phyloP scores from a whole-genome alignment of 2,888 invertebrate species.

The Lepas anatifera region DNA sequence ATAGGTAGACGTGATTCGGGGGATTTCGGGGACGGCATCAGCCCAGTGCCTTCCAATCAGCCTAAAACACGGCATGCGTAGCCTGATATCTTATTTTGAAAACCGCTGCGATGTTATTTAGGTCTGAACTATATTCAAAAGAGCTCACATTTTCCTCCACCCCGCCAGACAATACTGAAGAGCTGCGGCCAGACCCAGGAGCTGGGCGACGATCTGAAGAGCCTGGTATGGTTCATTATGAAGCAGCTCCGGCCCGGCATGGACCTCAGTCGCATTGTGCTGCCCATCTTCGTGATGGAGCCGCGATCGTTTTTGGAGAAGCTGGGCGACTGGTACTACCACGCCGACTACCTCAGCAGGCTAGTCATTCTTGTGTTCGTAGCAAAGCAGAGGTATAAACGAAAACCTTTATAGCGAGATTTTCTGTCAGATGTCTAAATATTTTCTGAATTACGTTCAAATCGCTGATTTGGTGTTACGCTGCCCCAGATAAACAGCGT shows the following conservation, averaged over 20 bases:
- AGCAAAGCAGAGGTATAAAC: too few relatives aligned
- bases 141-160: too few relatives aligned
- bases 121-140: background rate
- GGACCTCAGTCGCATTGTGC: slow-evolving; percentile 84
- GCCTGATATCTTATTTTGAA: background rate
- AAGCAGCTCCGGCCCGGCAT: slow-evolving; percentile 91
- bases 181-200: slow-evolving; percentile 79
- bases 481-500: too few relatives aligned
- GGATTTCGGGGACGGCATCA: too few relatives aligned
- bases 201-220: slow-evolving; percentile 87
- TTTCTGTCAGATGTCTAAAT: too few relatives aligned
- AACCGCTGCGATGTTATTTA: background rate
- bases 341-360: slow-evolving; percentile 76
- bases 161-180: slow-evolving; percentile 28
- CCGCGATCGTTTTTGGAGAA: slow-evolving; percentile 88
- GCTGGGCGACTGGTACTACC: slow-evolving; percentile 84
- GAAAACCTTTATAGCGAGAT: too few relatives aligned
- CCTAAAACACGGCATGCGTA: background rate
- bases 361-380: slow-evolving; percentile 44
- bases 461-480: too few relatives aligned
- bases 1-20: too few relatives aligned
- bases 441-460: too few relatives aligned
- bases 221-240: slow-evolving; percentile 82
- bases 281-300: slow-evolving; percentile 88
- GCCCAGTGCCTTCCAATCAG: background rate